A percentile compares a stretch with the other conserved stretches of the same genome.
phyloP scores from a whole-genome alignment of 2,888 invertebrate species.

The Lysandra coridon region DNA sequence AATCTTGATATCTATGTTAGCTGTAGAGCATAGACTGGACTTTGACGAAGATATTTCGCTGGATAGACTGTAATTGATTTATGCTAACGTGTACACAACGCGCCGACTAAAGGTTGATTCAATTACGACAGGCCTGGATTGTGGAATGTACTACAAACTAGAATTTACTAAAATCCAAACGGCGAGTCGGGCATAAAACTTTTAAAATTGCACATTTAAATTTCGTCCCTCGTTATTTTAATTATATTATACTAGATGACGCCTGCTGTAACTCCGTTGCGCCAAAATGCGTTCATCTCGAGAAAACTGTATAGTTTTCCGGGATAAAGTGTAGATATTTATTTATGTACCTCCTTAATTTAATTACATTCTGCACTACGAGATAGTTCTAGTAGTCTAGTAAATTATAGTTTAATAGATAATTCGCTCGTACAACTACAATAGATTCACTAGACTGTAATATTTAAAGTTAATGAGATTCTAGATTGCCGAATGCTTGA shows the following conservation, averaged over 20 bases:
- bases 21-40: not conserved
- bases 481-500: too few species aligned
- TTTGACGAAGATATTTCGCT: not conserved
- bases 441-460: not conserved
- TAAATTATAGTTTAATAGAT: not conserved
- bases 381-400: not conserved
- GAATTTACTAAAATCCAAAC: not conserved
- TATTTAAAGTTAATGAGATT: not conserved
- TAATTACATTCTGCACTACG: too few species aligned
- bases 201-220: too few species aligned
- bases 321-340: too few species aligned
- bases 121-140: not conserved
- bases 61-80: conserved; percentile 6
- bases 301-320: too few species aligned
- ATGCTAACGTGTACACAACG: conserved; percentile 25
- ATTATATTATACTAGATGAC: too few species aligned
- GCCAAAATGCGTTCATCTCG: too few species aligned
- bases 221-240: too few species aligned
- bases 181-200: not conserved
- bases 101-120: conserved; percentile 4
- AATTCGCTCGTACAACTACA: not conserved
- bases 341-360: too few species aligned
- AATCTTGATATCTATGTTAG: not conserved
- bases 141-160: not conserved
- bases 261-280: too few species aligned